phyloP scores from a whole-genome alignment of 2,113 vertebrate species.

The Peromyscus leucopus region DNA sequence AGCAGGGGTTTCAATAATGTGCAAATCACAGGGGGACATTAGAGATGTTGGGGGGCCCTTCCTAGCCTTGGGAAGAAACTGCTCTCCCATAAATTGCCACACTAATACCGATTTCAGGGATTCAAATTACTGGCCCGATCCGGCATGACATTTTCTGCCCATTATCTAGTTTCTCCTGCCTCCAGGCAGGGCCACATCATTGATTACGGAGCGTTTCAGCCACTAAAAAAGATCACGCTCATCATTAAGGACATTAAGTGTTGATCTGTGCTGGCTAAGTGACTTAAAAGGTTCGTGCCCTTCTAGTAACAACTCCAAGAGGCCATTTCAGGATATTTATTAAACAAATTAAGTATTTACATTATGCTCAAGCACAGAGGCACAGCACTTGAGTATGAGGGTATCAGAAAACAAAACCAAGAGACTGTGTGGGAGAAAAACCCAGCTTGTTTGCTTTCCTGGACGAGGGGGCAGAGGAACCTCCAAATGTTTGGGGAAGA shows the following conservation, averaged over 20 bases:
- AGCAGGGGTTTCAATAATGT: neutral
- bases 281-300: conserved; percentile 79
- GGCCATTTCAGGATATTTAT: conserved; percentile 79
- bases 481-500: neutral
- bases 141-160: conserved; percentile 65
- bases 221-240: conserved; percentile 73
- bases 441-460: neutral
- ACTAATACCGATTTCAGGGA: conserved; percentile 61
- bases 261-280: conserved; percentile 76
- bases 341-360: conserved; percentile 79
- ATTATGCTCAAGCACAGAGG: conserved; percentile 58
- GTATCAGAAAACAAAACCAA: conserved; percentile 1
- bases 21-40: neutral
- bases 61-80: conserved; percentile 52
- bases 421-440: neutral
- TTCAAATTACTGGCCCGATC: conserved; percentile 71
- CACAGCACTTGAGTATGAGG: neutral
- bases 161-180: conserved; percentile 70
- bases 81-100: conserved; percentile 49
- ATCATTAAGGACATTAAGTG: conserved; percentile 78
- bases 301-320: conserved; percentile 77
- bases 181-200: conserved; percentile 74
- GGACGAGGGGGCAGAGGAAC: neutral
- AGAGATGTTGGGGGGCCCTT: neutral
- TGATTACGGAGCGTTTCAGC: conserved; percentile 68